Conservation (phyloP, 2,888 invertebrate genomes). For the Drosophila diplacantha region DNA sequence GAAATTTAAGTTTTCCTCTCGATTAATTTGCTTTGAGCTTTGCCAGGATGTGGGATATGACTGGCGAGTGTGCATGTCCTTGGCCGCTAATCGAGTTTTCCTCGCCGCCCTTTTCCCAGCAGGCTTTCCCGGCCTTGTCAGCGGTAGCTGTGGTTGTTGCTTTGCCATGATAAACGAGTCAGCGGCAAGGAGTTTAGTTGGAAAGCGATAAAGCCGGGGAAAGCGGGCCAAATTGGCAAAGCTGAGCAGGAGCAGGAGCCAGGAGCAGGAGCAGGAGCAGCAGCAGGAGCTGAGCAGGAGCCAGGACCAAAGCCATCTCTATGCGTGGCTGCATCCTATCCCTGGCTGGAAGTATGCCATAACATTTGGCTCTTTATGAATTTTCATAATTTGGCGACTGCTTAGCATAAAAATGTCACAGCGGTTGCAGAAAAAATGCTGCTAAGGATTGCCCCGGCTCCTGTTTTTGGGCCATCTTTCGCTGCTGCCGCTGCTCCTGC, state of each 20-base stretch:
- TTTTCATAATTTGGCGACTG: constrained; percentile 70
- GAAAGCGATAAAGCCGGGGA: constrained; percentile 57
- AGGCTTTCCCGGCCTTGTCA: constrained; percentile 1
- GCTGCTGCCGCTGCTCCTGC: neutral
- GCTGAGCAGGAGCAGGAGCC: neutral
- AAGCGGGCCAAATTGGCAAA: constrained; percentile 50
- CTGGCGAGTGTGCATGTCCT: neutral
- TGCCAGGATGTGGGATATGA: neutral
- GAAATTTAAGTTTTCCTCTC: no score
- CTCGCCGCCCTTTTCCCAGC: constrained; percentile 1
- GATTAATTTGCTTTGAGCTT: neutral
- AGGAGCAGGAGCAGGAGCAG: neutral
- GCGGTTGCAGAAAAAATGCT: constrained; percentile 59
- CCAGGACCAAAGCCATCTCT: neutral
- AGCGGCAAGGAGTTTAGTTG: constrained; percentile 65
- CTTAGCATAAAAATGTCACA: constrained; percentile 72
- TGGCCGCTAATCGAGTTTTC: constrained; percentile 11
- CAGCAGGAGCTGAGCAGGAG: neutral
- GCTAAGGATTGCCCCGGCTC: constrained; percentile 46
- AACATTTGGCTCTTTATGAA: constrained; percentile 70
- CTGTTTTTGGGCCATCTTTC: neutral
- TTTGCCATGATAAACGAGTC: constrained; percentile 63
- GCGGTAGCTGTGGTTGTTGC: constrained; percentile 33
- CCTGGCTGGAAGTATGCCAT: constrained; percentile 61
- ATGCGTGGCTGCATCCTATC: constrained; percentile 10